phyloP scores from a whole-genome alignment of 30 jellyfish, hydroid and myxozoan genomes.

The Phacellophora camtschatica region DNA sequence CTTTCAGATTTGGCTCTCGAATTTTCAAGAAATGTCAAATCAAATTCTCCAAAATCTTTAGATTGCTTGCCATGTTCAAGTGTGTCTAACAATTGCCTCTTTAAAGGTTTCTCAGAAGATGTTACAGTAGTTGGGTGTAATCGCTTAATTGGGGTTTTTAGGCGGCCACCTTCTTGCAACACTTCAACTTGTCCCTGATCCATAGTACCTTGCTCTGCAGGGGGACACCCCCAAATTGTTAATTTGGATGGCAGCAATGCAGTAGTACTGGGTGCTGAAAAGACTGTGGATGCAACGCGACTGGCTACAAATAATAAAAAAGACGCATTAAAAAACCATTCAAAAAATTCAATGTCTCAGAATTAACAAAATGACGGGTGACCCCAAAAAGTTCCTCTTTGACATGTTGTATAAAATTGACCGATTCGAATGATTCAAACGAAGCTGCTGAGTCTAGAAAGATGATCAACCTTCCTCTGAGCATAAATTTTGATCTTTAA shows the following conservation, averaged over 20 bases:
- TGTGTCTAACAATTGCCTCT: neutral
- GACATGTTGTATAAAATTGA: too few species aligned
- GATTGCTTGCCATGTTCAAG: neutral
- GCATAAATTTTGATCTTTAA: too few species aligned
- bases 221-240: constrained; percentile 59
- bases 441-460: too few species aligned
- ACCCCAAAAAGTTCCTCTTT: too few species aligned
- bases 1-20: neutral
- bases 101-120: constrained; percentile 20
- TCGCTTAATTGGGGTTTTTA: constrained; percentile 36
- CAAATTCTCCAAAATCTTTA: constrained; percentile 11
- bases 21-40: constrained; percentile 45
- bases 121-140: constrained; percentile 41
- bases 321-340: neutral
- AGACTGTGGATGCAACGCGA: constrained; percentile 14
- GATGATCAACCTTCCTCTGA: too few species aligned
- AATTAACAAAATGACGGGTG: too few species aligned
- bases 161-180: constrained; percentile 56
- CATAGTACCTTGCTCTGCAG: neutral
- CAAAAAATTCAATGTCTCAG: too few species aligned
- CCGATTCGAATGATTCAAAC: too few species aligned
- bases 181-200: constrained; percentile 56
- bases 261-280: constrained; percentile 42
- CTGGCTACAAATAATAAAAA: neutral
- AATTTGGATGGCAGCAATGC: constrained; percentile 35